Evolutionary conservation across 92 coral and sea anemone genomes (phyloP).

Genomic region (Zoanthus solanderi): DNA sequence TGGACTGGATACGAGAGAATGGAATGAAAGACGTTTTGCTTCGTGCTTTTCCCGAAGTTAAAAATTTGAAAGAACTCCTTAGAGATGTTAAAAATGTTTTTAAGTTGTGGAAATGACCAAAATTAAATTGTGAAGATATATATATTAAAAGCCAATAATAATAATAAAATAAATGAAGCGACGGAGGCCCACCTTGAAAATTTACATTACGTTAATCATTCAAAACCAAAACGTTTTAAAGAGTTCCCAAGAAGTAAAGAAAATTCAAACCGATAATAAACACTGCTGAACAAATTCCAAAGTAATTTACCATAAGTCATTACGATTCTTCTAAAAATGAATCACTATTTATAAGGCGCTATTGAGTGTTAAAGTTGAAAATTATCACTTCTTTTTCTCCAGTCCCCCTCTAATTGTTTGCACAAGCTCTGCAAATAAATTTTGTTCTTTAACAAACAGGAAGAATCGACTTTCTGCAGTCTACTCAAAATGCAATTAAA

Average conservation of each 20-base stretch:
- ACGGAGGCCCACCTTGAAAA: background rate
- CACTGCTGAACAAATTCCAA: too few species aligned
- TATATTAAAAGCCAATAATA: background rate
- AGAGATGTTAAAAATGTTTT: conserved; percentile 68
- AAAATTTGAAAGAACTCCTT: conserved; percentile 45
- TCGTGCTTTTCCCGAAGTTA: conserved; percentile 73
- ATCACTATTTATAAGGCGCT: too few species aligned
- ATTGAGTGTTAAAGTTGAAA: too few species aligned
- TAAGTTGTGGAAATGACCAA: conserved; percentile 64
- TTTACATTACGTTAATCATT: background rate
- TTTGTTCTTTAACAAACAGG: too few species aligned
- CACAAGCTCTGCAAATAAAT: too few species aligned
- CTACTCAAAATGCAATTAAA: too few species aligned
- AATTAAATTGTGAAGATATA: background rate
- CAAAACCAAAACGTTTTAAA: background rate
- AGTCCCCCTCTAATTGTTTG: too few species aligned
- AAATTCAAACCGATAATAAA: too few species aligned
- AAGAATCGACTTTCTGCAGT: too few species aligned
- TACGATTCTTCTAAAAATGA: too few species aligned
- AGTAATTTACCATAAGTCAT: too few species aligned
- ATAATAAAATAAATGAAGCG: background rate
- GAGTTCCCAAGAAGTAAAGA: background rate
- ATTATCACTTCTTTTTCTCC: too few species aligned
- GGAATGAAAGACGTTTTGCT: conserved; percentile 79
- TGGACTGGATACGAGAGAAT: conserved; percentile 76